phyloP scores from a whole-genome alignment of 2,797 vertebrate species.

The Enteromius viviparus region DNA sequence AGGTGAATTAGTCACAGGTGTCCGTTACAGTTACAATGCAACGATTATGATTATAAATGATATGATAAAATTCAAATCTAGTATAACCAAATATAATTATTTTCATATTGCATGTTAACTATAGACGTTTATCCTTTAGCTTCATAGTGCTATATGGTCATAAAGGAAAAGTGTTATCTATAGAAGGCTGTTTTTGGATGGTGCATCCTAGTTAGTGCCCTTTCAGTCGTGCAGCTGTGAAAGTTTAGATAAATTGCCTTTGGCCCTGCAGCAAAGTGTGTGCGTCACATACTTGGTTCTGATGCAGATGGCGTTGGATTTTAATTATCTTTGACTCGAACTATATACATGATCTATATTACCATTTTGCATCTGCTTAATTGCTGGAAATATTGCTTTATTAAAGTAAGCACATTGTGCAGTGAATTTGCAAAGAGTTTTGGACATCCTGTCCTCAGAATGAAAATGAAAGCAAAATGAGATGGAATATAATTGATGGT shows the following conservation, averaged over 20 bases:
- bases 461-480: constrained; percentile 34
- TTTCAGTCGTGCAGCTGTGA: constrained; percentile 56
- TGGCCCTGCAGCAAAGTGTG: constrained; percentile 42
- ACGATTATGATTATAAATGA: neutral
- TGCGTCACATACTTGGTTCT: constrained; percentile 43
- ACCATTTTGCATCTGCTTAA: constrained; percentile 18
- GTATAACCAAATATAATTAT: neutral
- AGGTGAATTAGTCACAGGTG: neutral
- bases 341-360: constrained; percentile 7
- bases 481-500: constrained; percentile 8
- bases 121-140: neutral
- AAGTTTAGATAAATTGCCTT: constrained; percentile 59
- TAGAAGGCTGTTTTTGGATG: constrained; percentile 51
- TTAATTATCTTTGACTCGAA: constrained; percentile 26
- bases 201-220: constrained; percentile 49
- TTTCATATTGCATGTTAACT: neutral
- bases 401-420: neutral
- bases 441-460: constrained; percentile 6
- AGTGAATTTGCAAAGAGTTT: constrained; percentile 2
- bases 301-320: constrained; percentile 44
- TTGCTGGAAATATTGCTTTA: neutral
- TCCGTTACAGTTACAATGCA: neutral
- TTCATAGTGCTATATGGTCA: neutral
- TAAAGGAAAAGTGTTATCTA: constrained; percentile 43
- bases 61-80: neutral